Conservation (phyloP, 64 coral and sea anemone species). For the Porites lutea region DNA sequence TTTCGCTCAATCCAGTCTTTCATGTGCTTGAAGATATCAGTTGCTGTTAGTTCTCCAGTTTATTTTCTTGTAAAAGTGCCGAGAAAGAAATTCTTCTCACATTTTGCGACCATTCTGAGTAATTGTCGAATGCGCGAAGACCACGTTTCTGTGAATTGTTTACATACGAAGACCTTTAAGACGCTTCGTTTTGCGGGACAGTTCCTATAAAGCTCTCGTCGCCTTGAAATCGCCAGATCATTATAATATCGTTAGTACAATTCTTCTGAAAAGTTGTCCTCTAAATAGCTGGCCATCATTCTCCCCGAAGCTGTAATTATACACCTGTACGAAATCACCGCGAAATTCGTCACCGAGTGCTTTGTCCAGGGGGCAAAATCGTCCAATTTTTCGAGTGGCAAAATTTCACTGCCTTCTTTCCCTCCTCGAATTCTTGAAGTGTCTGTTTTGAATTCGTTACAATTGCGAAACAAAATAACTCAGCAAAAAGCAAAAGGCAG, state of each 20-base stretch:
- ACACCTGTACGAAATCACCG: too few species aligned
- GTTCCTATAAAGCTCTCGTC: background rate
- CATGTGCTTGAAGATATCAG: background rate
- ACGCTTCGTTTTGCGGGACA: background rate
- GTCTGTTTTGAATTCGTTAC: slow-evolving; percentile 10
- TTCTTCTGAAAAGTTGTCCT: too few species aligned
- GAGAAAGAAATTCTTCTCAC: background rate
- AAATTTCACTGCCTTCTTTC: background rate
- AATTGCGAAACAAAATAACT: slow-evolving; percentile 96
- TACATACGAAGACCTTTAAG: background rate
- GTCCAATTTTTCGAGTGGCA: background rate
- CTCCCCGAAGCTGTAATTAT: too few species aligned
- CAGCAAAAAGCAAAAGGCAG: slow-evolving; percentile 92
- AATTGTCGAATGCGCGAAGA: background rate
- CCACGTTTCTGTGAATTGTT: slow-evolving; percentile 18
- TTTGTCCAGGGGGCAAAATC: too few species aligned
- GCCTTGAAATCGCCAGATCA: background rate
- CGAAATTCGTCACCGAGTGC: too few species aligned
- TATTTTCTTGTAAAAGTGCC: background rate
- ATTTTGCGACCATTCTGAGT: background rate
- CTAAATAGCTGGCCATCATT: too few species aligned
- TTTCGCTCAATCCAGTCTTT: background rate
- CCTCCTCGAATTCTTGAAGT: background rate
- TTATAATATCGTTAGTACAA: too few species aligned
- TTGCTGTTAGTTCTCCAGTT: background rate